Percentiles rank a stretch among this genome's conserved stretches.
phyloP scores from a whole-genome alignment of 2,888 invertebrate species.

The Sarcophaga carnaria region DNA sequence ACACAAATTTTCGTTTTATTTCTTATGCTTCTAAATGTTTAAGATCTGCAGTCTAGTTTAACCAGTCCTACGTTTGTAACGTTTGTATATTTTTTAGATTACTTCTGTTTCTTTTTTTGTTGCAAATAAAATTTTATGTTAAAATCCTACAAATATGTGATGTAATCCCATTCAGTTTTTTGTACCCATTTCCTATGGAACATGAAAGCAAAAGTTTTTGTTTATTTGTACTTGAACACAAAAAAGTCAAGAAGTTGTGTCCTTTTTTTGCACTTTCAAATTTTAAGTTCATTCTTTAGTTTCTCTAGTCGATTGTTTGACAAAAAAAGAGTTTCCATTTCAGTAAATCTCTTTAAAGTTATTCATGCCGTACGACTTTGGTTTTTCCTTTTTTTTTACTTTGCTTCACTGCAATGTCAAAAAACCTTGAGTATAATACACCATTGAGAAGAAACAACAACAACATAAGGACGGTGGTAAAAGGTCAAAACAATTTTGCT shows the following conservation, averaged over 20 bases:
- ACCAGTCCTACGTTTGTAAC: no score
- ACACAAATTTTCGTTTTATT: no score
- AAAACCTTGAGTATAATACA: conserved; percentile 36
- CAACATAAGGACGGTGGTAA: conserved; percentile 7
- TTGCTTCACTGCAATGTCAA: not conserved
- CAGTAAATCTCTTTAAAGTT: conserved; percentile 53
- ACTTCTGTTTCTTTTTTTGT: no score
- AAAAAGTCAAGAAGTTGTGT: conserved; percentile 56
- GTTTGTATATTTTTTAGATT: no score
- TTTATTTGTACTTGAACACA: conserved; percentile 8
- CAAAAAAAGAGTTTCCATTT: conserved; percentile 50
- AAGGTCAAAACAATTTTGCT: conserved; percentile 54
- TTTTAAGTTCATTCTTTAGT: conserved; percentile 24
- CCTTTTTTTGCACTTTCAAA: conserved; percentile 42
- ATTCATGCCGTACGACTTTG: conserved; percentile 18
- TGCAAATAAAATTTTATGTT: no score
- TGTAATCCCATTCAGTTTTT: no score
- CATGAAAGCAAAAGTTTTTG: not conserved
- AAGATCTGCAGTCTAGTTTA: no score
- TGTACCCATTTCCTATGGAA: no score
- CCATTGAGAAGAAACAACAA: not conserved
- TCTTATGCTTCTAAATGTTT: no score
- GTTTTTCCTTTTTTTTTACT: not conserved
- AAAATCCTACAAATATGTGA: no score
- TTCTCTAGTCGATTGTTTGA: conserved; percentile 15